Percentiles rank a stretch among this genome's conserved stretches.
phyloP scores from a whole-genome alignment of 2,113 vertebrate genomes.

The Oenanthe oenanthe region DNA sequence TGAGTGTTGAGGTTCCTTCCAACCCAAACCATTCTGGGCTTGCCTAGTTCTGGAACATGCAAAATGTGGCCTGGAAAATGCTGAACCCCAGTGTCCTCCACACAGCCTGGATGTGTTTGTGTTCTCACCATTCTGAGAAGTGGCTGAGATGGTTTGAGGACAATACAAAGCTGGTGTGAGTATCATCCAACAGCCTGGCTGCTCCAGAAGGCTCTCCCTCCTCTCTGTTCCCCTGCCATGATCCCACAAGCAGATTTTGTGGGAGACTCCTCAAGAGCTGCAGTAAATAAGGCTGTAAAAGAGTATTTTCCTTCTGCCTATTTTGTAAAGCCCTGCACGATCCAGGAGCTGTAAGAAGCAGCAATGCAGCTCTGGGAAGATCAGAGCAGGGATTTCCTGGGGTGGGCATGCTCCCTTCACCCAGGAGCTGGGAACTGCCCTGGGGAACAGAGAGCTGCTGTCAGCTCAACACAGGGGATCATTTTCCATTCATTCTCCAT shows the following conservation, averaged over 20 bases:
- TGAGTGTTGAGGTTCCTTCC: not conserved
- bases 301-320: not conserved
- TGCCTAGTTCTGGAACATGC: not conserved
- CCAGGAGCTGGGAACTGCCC: conserved; percentile 26
- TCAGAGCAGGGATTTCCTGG: conserved; percentile 18
- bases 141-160: not conserved
- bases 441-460: conserved; percentile 50
- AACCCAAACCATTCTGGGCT: not conserved
- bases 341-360: not conserved
- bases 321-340: not conserved
- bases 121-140: not conserved
- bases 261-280: not conserved
- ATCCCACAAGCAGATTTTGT: not conserved
- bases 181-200: no score
- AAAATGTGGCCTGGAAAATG: rapidly evolving
- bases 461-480: conserved; percentile 54
- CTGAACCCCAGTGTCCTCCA: not conserved
- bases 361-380: not conserved
- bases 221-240: not conserved
- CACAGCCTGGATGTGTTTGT: not conserved
- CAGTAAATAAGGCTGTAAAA: not conserved
- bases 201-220: not conserved
- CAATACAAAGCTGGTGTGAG: rapidly evolving
- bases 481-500: conserved; percentile 60
- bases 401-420: not conserved